Conservation (phyloP, 2,888 invertebrate genomes). For the Eledone cirrhosa region DNA sequence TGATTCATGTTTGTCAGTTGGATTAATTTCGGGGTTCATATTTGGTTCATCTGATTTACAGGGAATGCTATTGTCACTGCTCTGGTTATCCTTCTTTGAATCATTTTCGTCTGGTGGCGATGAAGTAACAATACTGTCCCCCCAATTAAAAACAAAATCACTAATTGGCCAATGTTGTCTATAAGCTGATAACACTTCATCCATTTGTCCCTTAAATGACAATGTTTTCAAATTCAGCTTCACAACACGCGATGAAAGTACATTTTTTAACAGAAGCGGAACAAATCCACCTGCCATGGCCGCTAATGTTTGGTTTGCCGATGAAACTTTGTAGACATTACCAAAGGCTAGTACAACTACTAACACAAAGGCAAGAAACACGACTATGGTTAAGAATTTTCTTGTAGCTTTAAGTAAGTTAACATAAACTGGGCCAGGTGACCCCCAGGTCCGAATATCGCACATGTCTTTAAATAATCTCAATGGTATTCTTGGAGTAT, state of each 20-base stretch:
- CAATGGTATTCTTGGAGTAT: conserved; percentile 62
- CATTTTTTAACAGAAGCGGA: conserved; percentile 61
- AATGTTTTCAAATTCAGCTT: conserved; percentile 62
- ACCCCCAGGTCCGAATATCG: conserved; percentile 59
- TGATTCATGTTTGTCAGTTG: no score
- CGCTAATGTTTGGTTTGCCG: conserved; percentile 62
- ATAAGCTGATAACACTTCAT: conserved; percentile 59
- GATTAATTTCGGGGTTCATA: no score
- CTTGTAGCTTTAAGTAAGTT: conserved; percentile 58
- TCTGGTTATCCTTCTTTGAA: neutral
- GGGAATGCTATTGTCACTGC: fast-evolving
- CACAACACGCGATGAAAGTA: conserved; percentile 58
- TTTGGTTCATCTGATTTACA: neutral
- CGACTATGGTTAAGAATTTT: conserved; percentile 60
- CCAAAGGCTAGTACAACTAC: conserved; percentile 63
- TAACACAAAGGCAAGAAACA: conserved; percentile 62
- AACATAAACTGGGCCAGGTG: conserved; percentile 62
- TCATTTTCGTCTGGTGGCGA: neutral
- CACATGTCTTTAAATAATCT: conserved; percentile 60
- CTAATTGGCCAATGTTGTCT: conserved; percentile 61
- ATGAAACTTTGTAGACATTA: conserved; percentile 58
- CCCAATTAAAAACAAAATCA: conserved; percentile 41
- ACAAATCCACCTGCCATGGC: conserved; percentile 62
- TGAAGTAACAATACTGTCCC: neutral
- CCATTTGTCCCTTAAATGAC: conserved; percentile 62